Evolutionary conservation across 1,140 invertebrate species (phyloP), one percentile per base, ranked within the genome.

Genomic region (Pseudachorutes palmiensis): DNA sequence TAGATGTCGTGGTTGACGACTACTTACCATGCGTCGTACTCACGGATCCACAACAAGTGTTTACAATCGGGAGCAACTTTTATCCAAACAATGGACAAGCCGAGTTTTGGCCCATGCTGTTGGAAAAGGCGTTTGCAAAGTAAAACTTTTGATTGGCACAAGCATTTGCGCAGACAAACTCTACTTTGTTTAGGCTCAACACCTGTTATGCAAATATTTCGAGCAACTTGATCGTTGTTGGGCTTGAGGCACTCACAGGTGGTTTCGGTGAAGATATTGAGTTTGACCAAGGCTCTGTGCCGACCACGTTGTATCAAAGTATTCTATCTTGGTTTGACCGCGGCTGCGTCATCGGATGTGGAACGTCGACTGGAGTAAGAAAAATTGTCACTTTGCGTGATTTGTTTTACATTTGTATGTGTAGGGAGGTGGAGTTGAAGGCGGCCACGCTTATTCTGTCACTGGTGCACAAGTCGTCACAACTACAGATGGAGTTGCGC

Each of bases 71-170:
- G 12, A 55, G 14, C 12, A 55, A 55, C 24, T 55, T 55, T 26
- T 55, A 16, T 26, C 12, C 24, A 12, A 55, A 55, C 12, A 55
- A 55, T 22, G 24, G 24, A 5, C 12, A 55, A 3, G 51, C 51
- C 9, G 51, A 55, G 24, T 55, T 16, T 55, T 55, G 51, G 51
- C 51, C 51, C 5, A 14, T 55, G 12, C 24, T 55, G 24, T 3
- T 55, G 5, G 51, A 55, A 24, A 55, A 55, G 51, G 51, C 51
- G 12, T 55, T 19, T 55, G 51, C 51, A 55, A 55, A 55, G 51
- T 55, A 12, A 16, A n/a, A n/a, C n/a, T n/a, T n/a, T n/a, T n/a
- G n/a, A n/a, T n/a, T n/a, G n/a, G n/a, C n/a, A n/a, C n/a, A n/a
- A n/a, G n/a, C n/a, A n/a, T n/a, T n/a, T n/a, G n/a, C n/a, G n/a